These are phyloP conservation scores for Melangyna quadrimaculata DNA, from an alignment of 2,888 invertebrate species.

Conservation along the genomic window DNA sequence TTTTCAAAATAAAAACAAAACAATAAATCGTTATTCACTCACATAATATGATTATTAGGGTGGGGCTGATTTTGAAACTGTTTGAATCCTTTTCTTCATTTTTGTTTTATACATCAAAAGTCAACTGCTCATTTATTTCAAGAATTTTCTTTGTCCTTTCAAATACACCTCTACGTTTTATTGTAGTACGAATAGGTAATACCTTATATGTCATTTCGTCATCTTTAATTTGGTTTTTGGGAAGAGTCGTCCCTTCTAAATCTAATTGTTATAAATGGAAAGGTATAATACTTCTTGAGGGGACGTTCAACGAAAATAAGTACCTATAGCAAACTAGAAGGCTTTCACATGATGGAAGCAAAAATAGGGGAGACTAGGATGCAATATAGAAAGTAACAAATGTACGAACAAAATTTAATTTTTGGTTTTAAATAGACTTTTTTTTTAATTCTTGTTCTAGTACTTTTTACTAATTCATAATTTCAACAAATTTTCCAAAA, in stretches of 20 bases:
- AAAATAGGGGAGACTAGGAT: neutral
- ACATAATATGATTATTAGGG: too few species aligned
- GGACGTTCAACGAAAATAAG: neutral
- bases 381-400: too few species aligned
- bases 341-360: neutral
- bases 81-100: neutral
- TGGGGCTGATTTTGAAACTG: too few species aligned
- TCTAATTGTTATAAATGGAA: slow-evolving; percentile 1
- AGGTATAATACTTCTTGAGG: neutral
- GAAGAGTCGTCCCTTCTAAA: too few species aligned
- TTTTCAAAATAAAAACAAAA: neutral
- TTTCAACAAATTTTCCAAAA: too few species aligned
- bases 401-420: too few species aligned
- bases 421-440: too few species aligned
- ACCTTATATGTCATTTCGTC: neutral
- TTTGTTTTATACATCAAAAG: slow-evolving; percentile 11
- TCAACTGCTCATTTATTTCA: slow-evolving; percentile 8
- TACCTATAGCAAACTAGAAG: neutral
- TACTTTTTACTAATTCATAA: too few species aligned
- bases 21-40: neutral
- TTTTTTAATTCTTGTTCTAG: too few species aligned
- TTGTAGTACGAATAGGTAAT: neutral
- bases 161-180: neutral
- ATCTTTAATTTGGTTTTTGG: neutral
- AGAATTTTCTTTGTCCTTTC: neutral